Evolutionary conservation across 2,797 vertebrate genomes (phyloP), one percentile per base, ranked within the genome.

Genomic region (Triplophysa bombifrons): DNA sequence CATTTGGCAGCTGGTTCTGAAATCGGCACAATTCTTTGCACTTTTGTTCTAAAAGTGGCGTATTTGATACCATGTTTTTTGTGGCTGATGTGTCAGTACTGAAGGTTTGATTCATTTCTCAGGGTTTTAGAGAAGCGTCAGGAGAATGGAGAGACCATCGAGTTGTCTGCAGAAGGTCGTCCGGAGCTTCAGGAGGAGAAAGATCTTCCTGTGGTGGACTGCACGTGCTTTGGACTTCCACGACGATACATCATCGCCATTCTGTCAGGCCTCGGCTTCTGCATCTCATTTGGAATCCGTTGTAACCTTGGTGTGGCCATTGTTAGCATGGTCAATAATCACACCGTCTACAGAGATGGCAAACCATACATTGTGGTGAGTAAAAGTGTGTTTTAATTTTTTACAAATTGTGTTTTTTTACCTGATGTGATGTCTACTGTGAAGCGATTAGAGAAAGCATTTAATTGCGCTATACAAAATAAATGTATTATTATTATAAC

Each of bases 51-150:
- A 1, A 38, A 8, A 38, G 34, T 38, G 34, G 7, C 34, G 34
- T 38, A 8, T 38, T 38, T 38, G 34, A 38, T 8, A 38, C 34
- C 7, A 8, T 38, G 34, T 38, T 7, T 38, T 38, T 6, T 13
- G 44, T 46, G 9, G 11, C 44, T 46, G 44, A 13, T 46, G 44
- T 46, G 44, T 46, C 44, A 46, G 44, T 17, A 9, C 30, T 61
- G 25, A 16, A 30, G 14, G 14, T 27, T 7, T 27, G 22, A 7
- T 60, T 30, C 2, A 63, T 50, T 44, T 30, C 4, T 3, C 88
- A 97, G 96, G 80, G 87, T 93, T 56, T 89, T 97, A 9, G 96
- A 98, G 89, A 95, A 95, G 88, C 93, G 94, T 10, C 96, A 97
- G 87, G 91, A 93, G 34, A 94, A 95, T 84, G 93, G 94, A 0